These are phyloP conservation scores for Calvadosia cruxmelitensis DNA, from an alignment of 30 jellyfish, hydroid and myxozoan genomes.

Conservation along the genomic window DNA sequence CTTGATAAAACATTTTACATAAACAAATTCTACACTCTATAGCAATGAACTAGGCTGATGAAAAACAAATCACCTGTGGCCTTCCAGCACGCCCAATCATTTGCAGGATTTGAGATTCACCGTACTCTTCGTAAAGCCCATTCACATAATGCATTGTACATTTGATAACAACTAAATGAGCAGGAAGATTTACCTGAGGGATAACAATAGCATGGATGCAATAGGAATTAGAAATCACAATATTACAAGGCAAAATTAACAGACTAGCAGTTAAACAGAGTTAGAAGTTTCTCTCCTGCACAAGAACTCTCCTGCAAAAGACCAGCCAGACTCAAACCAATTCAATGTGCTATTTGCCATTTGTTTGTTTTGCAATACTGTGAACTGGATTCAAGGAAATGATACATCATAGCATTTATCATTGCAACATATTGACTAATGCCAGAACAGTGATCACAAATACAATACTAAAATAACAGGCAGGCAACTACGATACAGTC, in stretches of 20 bases:
- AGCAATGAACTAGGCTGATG: no score
- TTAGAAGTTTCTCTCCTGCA: background rate
- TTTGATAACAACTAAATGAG: slow-evolving; percentile 91
- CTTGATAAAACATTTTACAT: no score
- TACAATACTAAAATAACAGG: no score
- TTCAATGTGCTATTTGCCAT: background rate
- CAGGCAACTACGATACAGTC: no score
- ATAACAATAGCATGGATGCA: background rate
- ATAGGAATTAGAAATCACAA: background rate
- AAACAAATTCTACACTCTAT: no score
- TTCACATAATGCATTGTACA: slow-evolving; percentile 93
- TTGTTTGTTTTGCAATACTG: background rate
- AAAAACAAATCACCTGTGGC: slow-evolving; percentile 68
- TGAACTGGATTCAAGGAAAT: no score
- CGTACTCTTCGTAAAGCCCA: slow-evolving; percentile 76
- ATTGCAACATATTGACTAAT: no score
- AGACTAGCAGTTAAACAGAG: background rate
- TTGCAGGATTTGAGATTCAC: slow-evolving; percentile 92
- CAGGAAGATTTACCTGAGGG: slow-evolving; percentile 93
- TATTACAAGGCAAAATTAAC: background rate
- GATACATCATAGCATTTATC: no score
- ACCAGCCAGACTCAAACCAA: background rate
- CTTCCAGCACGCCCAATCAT: slow-evolving; percentile 99
- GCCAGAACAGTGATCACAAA: no score
- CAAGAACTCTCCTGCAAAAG: background rate